A percentile compares a stretch with the other conserved stretches of the same genome.
These are phyloP conservation scores for Sus scrofa DNA, from an alignment of 2,113 vertebrate genomes.

Conservation along the genomic window DNA sequence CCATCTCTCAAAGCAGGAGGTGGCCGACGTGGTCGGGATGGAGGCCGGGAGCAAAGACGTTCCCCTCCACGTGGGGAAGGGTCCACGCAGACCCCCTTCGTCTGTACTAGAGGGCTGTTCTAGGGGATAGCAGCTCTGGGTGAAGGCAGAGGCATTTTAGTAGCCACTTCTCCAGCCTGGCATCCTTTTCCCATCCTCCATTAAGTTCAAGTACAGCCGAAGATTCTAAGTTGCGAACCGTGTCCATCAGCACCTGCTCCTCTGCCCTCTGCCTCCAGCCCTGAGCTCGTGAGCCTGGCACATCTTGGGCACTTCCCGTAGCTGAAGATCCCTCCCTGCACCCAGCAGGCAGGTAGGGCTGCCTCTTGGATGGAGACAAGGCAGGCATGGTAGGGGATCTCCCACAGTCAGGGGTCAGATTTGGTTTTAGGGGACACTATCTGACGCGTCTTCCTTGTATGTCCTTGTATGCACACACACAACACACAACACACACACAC, in stretches of 20 bases:
- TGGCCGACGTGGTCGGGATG: rapidly evolving
- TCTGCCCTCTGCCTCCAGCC: rapidly evolving
- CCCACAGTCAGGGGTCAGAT: neutral
- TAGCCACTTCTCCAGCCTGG: rapidly evolving
- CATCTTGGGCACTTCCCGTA: rapidly evolving
- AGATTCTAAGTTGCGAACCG: neutral
- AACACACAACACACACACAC: rapidly evolving
- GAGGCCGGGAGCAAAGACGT: rapidly evolving
- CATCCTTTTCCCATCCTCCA: neutral
- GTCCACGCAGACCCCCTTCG: too few relatives aligned
- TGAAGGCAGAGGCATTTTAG: rapidly evolving
- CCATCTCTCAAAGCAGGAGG: neutral
- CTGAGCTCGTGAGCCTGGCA: neutral
- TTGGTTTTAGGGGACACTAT: neutral
- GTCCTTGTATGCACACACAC: rapidly evolving
- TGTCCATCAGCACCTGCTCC: rapidly evolving
- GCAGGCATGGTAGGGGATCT: rapidly evolving
- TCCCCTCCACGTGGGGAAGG: rapidly evolving
- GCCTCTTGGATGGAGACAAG: rapidly evolving
- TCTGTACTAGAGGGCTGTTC: rapidly evolving
- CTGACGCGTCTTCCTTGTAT: rapidly evolving
- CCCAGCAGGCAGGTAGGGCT: neutral
- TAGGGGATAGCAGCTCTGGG: rapidly evolving
- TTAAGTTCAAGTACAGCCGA: neutral
- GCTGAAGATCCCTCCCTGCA: rapidly evolving